A percentile compares a stretch with the other conserved stretches of the same genome.
phyloP scores from a whole-genome alignment of 2,113 vertebrate genomes.

The Mungos mungo region DNA sequence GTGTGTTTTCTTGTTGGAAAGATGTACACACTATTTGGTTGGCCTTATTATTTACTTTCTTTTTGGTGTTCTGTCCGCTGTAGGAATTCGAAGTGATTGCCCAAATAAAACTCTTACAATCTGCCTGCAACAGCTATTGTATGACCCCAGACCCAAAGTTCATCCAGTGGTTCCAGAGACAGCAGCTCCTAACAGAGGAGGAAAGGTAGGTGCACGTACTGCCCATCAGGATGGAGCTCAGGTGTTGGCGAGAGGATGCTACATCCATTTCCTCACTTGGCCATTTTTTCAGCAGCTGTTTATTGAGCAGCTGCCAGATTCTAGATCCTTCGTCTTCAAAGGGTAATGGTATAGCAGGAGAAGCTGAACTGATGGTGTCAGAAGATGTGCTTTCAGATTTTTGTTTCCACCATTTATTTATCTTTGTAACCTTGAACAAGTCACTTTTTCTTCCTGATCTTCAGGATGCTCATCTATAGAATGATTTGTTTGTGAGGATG shows the following conservation, averaged over 20 bases:
- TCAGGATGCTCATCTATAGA: not conserved
- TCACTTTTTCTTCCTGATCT: not conserved
- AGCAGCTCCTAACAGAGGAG: conserved; percentile 90
- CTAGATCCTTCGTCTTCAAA: not conserved
- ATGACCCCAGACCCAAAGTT: conserved; percentile 89
- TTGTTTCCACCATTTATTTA: not conserved
- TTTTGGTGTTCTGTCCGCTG: conserved; percentile 34
- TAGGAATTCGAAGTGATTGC: conserved; percentile 98
- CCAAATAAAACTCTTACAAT: conserved; percentile 96
- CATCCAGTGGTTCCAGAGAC: conserved; percentile 93
- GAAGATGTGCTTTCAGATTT: not conserved
- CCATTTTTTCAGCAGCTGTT: not conserved
- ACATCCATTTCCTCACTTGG: fast-evolving
- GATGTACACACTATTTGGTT: not conserved
- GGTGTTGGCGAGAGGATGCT: fast-evolving
- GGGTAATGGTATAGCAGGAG: not conserved
- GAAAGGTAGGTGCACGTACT: conserved; percentile 87
- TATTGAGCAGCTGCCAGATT: not conserved
- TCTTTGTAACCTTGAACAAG: not conserved
- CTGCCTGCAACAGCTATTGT: conserved; percentile 96
- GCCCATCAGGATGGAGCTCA: fast-evolving
- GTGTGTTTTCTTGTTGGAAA: not conserved
- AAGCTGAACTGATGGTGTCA: not conserved
- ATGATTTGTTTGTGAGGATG: not conserved
- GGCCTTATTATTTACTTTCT: conserved; percentile 33